These are phyloP conservation scores for Porites cylindrica DNA, from an alignment of 92 coral and sea anemone genomes.

Conservation along the genomic window DNA sequence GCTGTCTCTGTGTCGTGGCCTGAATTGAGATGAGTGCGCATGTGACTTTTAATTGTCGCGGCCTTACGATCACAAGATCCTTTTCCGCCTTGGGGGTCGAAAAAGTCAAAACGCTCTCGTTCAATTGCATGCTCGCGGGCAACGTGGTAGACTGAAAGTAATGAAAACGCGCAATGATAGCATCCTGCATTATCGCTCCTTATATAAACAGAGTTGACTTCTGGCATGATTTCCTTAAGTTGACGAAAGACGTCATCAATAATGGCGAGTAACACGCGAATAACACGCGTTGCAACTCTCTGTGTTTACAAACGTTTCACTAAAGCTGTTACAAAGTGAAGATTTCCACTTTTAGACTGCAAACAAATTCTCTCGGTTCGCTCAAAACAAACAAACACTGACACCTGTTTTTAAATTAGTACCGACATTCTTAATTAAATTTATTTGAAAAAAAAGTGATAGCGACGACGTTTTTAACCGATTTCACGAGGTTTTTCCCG, in stretches of 20 bases:
- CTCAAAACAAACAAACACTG: too few species aligned
- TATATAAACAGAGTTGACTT: slow-evolving; percentile 30
- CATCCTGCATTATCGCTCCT: slow-evolving; percentile 60
- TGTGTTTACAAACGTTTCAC: too few species aligned
- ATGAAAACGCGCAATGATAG: slow-evolving; percentile 35
- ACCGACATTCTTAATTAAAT: too few species aligned
- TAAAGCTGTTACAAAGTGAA: too few species aligned
- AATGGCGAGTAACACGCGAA: slow-evolving; percentile 19
- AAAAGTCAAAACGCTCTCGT: slow-evolving; percentile 44
- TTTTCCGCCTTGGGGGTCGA: slow-evolving; percentile 72
- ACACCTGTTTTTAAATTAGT: too few species aligned
- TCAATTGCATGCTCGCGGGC: slow-evolving; percentile 24
- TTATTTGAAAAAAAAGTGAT: too few species aligned
- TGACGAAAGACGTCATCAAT: slow-evolving; percentile 44
- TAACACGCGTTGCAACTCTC: too few species aligned
- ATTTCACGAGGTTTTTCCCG: too few species aligned
- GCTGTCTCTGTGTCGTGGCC: slow-evolving; percentile 60
- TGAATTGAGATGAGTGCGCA: slow-evolving; percentile 26
- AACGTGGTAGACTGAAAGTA: slow-evolving; percentile 20
- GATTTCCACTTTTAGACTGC: too few species aligned
- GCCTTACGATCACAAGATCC: slow-evolving; percentile 73
- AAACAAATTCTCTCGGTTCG: too few species aligned
- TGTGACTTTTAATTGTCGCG: slow-evolving; percentile 52
- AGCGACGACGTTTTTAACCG: too few species aligned
- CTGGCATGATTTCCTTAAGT: slow-evolving; percentile 34